phyloP scores from a whole-genome alignment of 2,888 invertebrate species.

The Tuta absoluta region DNA sequence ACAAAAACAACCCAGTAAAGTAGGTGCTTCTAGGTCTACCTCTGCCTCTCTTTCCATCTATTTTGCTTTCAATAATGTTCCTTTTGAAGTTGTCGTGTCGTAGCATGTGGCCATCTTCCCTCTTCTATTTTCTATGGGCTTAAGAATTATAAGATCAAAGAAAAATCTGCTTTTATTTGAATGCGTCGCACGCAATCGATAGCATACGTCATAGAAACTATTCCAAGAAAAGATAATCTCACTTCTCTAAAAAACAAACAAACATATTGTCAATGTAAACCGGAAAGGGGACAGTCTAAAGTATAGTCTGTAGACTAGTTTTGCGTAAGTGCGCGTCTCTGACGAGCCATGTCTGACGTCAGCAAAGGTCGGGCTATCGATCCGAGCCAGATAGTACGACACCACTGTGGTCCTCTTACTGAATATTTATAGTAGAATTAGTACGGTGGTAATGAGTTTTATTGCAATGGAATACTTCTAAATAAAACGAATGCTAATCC shows the following conservation, averaged over 20 bases:
- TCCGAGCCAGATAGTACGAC: not conserved
- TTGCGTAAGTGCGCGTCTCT: constrained; percentile 14
- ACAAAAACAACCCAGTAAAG: too few species aligned
- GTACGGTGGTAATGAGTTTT: not conserved
- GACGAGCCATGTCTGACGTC: constrained; percentile 27
- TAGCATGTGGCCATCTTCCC: too few species aligned
- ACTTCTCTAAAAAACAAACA: not conserved
- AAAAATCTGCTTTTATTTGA: too few species aligned
- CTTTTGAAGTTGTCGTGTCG: too few species aligned
- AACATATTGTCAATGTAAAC: not conserved
- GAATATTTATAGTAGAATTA: not conserved
- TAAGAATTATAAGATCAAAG: too few species aligned
- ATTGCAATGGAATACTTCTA: too few species aligned
- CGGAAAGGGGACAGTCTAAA: not conserved
- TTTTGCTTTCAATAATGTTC: too few species aligned
- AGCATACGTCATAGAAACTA: not conserved
- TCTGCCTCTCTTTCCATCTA: too few species aligned
- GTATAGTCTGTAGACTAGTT: not conserved
- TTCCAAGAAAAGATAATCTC: not conserved
- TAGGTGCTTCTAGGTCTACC: too few species aligned
- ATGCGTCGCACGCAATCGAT: too few species aligned
- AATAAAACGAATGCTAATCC: too few species aligned
- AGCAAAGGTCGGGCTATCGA: constrained; percentile 27
- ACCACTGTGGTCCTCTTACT: not conserved
- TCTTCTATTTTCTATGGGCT: too few species aligned